Conservation (phyloP, 2,113 vertebrate species). For the Geococcyx californianus region DNA sequence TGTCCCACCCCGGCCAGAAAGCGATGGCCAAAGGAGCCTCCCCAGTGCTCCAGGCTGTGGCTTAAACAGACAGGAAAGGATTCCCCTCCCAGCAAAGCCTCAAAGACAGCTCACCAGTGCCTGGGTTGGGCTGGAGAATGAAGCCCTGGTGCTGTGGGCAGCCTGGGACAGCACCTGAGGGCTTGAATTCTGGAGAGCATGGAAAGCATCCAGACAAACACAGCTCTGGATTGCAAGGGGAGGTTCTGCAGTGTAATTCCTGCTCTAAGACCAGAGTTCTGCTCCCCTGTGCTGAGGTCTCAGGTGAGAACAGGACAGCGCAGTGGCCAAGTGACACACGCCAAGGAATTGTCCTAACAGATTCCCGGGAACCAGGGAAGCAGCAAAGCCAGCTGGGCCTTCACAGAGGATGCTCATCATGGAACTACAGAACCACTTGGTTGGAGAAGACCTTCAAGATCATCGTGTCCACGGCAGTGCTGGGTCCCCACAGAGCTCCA, state of each 20-base stretch:
- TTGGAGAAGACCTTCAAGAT: no score
- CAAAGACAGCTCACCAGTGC: fast-evolving
- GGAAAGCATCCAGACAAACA: background rate
- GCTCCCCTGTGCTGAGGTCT: background rate
- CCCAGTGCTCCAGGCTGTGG: background rate
- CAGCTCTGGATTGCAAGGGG: background rate
- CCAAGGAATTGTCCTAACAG: background rate
- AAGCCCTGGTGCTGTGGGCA: fast-evolving
- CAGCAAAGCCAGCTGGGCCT: background rate
- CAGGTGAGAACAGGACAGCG: fast-evolving
- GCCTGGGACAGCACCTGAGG: fast-evolving
- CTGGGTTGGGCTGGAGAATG: fast-evolving
- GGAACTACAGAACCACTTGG: no score
- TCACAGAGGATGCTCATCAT: no score
- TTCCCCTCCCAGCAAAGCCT: background rate
- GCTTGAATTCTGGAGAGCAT: background rate
- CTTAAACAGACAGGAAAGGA: background rate
- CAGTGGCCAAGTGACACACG: background rate
- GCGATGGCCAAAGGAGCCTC: no score
- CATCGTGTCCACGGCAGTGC: no score
- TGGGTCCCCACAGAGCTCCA: no score
- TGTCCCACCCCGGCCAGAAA: no score
- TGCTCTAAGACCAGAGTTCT: background rate
- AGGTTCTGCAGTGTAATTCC: no score
- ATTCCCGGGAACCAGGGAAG: background rate